Conservation (phyloP, 2,113 vertebrate species). For the Pteropus alecto region DNA sequence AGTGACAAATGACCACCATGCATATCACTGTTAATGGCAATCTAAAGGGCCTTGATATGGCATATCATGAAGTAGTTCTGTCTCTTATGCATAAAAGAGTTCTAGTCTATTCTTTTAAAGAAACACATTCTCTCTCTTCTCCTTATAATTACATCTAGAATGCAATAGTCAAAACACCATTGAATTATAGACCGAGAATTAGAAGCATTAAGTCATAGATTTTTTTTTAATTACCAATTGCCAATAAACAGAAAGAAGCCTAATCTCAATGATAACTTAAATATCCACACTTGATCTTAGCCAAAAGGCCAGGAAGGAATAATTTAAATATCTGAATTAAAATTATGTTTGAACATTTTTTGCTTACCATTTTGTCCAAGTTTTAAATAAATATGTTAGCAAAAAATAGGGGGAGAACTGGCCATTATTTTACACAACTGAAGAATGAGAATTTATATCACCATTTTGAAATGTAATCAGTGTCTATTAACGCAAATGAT, state of each 20-base stretch:
- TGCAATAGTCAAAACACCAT: neutral
- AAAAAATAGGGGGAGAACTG: neutral
- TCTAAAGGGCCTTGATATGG: neutral
- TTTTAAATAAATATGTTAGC: neutral
- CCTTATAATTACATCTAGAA: neutral
- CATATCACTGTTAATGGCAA: neutral
- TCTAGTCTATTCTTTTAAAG: neutral
- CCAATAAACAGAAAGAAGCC: neutral
- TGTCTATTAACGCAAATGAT: neutral
- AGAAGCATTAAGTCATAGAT: neutral
- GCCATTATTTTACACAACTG: neutral
- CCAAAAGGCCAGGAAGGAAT: no score
- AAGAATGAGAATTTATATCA: neutral
- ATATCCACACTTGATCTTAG: neutral
- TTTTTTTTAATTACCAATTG: neutral
- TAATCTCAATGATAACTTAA: neutral
- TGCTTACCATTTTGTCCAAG: neutral
- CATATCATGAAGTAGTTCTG: neutral
- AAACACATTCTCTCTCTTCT: neutral
- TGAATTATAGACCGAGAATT: neutral
- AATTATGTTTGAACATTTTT: neutral
- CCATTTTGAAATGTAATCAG: neutral
- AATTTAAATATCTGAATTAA: neutral
- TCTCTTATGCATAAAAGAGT: neutral
- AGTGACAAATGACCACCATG: neutral